Evolutionary conservation across 2,888 invertebrate species (phyloP), one percentile per base, ranked within the genome.

Genomic region (Drosophila robusta): DNA sequence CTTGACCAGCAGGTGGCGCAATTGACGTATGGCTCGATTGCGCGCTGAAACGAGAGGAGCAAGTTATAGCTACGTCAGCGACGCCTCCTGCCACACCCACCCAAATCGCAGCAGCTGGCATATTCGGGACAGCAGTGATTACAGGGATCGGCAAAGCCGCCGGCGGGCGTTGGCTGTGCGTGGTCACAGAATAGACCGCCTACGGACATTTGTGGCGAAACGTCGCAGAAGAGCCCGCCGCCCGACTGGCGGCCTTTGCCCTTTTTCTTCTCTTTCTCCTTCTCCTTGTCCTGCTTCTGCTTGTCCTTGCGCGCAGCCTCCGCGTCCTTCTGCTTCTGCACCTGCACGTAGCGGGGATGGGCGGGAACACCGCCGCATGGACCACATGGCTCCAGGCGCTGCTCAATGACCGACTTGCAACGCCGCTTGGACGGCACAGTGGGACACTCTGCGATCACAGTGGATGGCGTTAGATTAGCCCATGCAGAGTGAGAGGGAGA

Each of bases 1-100:
- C 69, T 91, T 92, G 76, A 88, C 67, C 65, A 91, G 69, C 56
- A 91, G 82, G 52, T 90, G 85, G 66, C 85, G 90, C 82, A 91
- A 65, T 79, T 92, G 90, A 61, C 90, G 75, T 55, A 91, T 78
- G 47, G 91, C 92, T 70, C 90, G 89, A 68, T 77, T 82, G 58
- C 91, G 91, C 5, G 91, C 91, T 91, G 78, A 18, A 88, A 83
- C 29, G 9, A 9, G 0, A 29, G 2, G 2, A 0, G 3, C 9
- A 9, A 9, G 0, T 9, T 29, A 29, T 26, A 26, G 7, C 6
- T 26, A 26, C 2, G 8, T 22, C 2, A 3, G 3, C 3, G 4
- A 22, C 11, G 5, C 42, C 12, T 8, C 11, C 12, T 5, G 22
- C 4, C 4, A 22, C 9, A 36, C 76, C 72, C 11, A 83, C 83